Evolutionary conservation across 2,888 invertebrate species (phyloP), one percentile per base, ranked within the genome.

Genomic region (Omphaloscelis lunosa): DNA sequence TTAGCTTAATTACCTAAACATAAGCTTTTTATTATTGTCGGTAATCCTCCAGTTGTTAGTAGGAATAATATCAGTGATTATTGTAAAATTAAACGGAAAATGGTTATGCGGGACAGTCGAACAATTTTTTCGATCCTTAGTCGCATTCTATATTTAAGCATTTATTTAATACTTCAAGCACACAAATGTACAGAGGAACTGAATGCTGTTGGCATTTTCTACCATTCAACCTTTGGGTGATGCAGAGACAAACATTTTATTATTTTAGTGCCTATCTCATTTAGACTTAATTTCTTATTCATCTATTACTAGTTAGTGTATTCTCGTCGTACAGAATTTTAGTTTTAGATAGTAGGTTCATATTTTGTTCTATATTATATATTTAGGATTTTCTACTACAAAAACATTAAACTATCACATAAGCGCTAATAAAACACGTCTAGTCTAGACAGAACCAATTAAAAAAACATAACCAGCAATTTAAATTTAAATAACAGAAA

Each of bases 391-490:
- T 34, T 7, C 2, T 11, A 17, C n/a, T 56, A 70, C 9, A 34
- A 67, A 72, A 65, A 59, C 41, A 65, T 56, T 58, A 15, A 68
- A 29, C 23, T 12, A 65, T 51, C 27, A 61, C 34, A 72, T 71
- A 59, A 41, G 20, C 39, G 1, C 17, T 58, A 77, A 72, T 39
- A 70, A 76, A 76, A 72, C 69, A 73, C 66, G 65, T 86, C 53
- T 74, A 70, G 82, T 84, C 70, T 82, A 79, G 86, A 80, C 82
- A 58, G 63, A 61, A 59, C 12, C 48, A 77, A 82, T 80, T 78
- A 77, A 61, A 74, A 73, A 72, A 77, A 39, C 41, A 63, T 70
- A 80, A 80, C 70, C 58, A 74, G 58, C 39, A 45, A 83, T 77
- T 83, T 74, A 66, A 69, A 68, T 63, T 51, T 59, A 63, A 76